Percentiles rank a stretch among this genome's conserved stretches.
Evolutionary conservation across 2,113 vertebrate genomes (phyloP).

Genomic region (Phrynocephalus versicolor): DNA sequence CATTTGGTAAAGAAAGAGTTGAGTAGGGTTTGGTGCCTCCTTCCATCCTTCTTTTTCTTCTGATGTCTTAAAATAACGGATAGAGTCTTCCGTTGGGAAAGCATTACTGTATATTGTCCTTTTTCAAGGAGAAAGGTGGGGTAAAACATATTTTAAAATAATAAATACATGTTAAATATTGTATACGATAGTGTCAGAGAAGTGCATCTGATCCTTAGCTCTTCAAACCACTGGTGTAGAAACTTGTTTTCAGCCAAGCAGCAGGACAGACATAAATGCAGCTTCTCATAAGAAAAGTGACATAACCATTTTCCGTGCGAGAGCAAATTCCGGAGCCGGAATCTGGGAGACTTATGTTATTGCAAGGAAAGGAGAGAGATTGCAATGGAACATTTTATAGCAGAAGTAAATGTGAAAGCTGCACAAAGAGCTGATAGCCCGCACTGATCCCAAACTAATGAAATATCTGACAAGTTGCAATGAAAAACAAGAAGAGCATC

Average conservation of each 20-base stretch:
- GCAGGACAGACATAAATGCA: neutral
- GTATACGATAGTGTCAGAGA: neutral
- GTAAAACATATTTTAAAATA: too few species aligned
- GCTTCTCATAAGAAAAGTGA: conserved; percentile 10
- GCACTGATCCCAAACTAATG: conserved; percentile 19
- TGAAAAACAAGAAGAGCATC: neutral
- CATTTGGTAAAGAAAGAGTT: too few species aligned
- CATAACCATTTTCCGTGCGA: neutral
- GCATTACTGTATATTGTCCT: too few species aligned
- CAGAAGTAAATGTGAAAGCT: conserved; percentile 7
- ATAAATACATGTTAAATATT: too few species aligned
- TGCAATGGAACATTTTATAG: conserved; percentile 10
- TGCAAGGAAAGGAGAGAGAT: neutral
- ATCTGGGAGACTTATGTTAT: neutral
- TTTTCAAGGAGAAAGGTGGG: too few species aligned
- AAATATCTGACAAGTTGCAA: neutral
- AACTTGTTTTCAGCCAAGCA: neutral
- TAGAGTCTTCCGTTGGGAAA: too few species aligned
- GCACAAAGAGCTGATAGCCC: neutral
- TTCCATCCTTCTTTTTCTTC: neutral
- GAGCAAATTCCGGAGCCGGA: neutral
- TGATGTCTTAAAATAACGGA: neutral
- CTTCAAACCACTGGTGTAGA: neutral
- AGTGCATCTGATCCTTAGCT: neutral
- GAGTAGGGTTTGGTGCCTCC: too few species aligned